These are phyloP conservation scores for Orbicella faveolata DNA, from an alignment of 64 coral and sea anemone species.

Conservation along the genomic window DNA sequence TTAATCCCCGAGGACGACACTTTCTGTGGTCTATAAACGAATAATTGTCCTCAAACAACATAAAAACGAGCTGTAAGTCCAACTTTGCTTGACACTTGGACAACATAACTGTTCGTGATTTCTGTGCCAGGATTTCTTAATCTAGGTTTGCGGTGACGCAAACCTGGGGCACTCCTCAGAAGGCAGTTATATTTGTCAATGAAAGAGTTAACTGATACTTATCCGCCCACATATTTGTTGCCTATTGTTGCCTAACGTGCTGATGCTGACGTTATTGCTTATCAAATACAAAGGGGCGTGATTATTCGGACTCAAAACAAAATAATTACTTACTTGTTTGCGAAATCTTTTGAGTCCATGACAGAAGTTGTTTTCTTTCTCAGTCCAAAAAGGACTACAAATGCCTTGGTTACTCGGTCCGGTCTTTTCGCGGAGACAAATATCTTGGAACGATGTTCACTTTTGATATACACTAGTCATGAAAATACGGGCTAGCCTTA, in stretches of 20 bases:
- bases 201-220: neutral
- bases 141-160: no score
- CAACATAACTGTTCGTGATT: no score
- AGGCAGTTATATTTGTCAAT: neutral
- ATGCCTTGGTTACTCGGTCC: no score
- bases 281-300: neutral
- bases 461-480: no score
- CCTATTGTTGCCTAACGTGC: neutral
- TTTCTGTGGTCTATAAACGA: neutral
- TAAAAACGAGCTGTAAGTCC: neutral
- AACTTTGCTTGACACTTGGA: no score
- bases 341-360: neutral
- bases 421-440: no score
- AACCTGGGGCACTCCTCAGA: no score
- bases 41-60: neutral
- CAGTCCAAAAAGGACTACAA: neutral
- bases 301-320: neutral
- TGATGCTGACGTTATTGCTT: constrained; percentile 24
- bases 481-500: no score
- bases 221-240: neutral
- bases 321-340: neutral
- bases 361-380: neutral
- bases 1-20: constrained; percentile 8
- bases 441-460: no score
- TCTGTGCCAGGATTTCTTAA: no score